phyloP scores from a whole-genome alignment of 2,888 invertebrate species.

The Nasonovia ribisnigri region DNA sequence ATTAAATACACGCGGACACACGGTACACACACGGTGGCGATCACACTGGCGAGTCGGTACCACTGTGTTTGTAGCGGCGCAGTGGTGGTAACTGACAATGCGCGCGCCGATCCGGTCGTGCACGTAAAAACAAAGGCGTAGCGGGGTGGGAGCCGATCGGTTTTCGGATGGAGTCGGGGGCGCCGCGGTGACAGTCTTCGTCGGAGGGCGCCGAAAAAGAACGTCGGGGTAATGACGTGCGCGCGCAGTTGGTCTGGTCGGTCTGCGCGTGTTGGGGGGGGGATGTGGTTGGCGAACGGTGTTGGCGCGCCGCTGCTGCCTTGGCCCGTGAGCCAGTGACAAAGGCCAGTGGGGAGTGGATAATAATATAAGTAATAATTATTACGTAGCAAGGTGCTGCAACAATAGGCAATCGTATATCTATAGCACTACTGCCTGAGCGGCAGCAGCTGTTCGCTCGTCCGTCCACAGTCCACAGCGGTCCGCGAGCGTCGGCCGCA shows the following conservation, averaged over 20 bases:
- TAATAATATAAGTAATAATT: background rate
- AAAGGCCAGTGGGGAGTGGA: background rate
- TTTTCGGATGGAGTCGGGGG: background rate
- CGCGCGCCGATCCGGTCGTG: background rate
- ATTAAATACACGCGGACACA: background rate
- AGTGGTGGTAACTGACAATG: background rate
- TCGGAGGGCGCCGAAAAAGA: background rate
- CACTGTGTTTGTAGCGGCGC: background rate
- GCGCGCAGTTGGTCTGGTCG: background rate
- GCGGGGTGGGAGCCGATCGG: background rate
- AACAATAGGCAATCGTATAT: no score
- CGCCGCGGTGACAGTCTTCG: background rate
- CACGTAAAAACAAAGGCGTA: background rate
- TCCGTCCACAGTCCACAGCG: no score
- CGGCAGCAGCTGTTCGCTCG: background rate
- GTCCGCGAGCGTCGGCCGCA: no score
- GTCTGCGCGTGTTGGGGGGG: background rate
- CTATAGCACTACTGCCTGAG: no score
- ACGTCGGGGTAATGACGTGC: background rate
- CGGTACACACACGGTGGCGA: background rate
- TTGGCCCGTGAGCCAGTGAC: no score
- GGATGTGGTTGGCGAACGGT: background rate
- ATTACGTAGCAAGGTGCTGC: background rate
- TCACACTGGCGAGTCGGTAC: background rate
- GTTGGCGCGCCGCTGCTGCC: background rate